Evolutionary conservation across 2,888 invertebrate species (phyloP).

Genomic region (Eupsilia transversa): DNA sequence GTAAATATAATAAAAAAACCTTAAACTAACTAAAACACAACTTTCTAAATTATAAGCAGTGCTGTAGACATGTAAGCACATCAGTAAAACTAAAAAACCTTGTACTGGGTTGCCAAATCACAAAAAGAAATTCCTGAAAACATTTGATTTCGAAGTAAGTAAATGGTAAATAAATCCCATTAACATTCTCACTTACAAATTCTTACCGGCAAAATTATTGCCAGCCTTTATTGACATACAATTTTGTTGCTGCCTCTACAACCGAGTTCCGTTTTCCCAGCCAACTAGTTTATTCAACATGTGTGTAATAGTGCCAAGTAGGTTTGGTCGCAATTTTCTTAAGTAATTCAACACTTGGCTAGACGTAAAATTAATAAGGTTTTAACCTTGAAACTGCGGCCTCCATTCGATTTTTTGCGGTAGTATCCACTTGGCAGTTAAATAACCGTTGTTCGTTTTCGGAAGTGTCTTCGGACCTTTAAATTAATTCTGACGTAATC

Average conservation of each 20-base stretch:
- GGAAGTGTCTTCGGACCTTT: constrained; percentile 26
- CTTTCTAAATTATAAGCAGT: background rate
- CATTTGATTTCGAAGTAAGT: no score
- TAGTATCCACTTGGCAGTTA: background rate
- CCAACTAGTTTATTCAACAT: constrained; percentile 73
- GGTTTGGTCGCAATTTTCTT: constrained; percentile 76
- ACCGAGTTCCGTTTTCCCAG: constrained; percentile 79
- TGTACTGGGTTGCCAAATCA: no score
- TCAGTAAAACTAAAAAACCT: no score
- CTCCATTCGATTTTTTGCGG: constrained; percentile 49
- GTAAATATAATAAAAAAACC: no score
- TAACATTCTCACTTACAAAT: background rate
- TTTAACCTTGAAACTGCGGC: constrained; percentile 60
- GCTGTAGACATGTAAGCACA: no score
- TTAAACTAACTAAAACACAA: background rate
- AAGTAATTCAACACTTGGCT: constrained; percentile 70
- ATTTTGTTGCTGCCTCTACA: constrained; percentile 69
- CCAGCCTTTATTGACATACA: constrained; percentile 3
- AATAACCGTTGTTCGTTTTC: constrained; percentile 12
- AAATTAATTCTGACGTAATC: constrained; percentile 13
- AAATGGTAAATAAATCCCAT: no score
- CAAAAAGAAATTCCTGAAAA: no score
- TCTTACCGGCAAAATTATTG: background rate
- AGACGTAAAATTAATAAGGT: constrained; percentile 65
- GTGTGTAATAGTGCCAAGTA: constrained; percentile 72